Conservation (phyloP, 2,113 vertebrate genomes). For the Xiphophorus hellerii region DNA sequence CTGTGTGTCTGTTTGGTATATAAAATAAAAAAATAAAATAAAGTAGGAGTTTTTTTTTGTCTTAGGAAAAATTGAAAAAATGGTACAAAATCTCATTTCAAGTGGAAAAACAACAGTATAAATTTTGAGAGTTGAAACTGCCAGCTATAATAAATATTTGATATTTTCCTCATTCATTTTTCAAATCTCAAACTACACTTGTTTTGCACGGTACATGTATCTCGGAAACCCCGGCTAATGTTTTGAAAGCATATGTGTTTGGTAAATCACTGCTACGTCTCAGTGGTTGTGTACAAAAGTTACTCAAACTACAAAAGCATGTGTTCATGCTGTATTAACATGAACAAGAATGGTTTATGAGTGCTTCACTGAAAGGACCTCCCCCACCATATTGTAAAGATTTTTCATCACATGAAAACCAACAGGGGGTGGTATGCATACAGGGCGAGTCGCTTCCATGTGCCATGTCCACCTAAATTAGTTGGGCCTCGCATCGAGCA, state of each 20-base stretch:
- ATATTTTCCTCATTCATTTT: neutral
- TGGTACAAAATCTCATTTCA: too few relatives aligned
- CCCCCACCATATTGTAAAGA: constrained; percentile 66
- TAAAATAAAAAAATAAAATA: too few relatives aligned
- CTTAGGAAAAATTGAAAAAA: too few relatives aligned
- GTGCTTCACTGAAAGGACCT: constrained; percentile 47
- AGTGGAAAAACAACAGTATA: neutral
- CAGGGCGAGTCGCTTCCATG: constrained; percentile 80
- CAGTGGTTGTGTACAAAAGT: constrained; percentile 26
- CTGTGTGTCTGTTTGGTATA: too few relatives aligned
- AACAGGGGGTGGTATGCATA: constrained; percentile 82
- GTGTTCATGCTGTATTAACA: constrained; percentile 15
- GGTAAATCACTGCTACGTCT: constrained; percentile 8
- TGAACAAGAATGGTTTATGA: constrained; percentile 34
- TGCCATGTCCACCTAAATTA: constrained; percentile 85
- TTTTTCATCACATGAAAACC: constrained; percentile 80
- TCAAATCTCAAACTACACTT: neutral
- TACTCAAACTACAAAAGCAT: constrained; percentile 15
- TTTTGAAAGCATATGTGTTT: constrained; percentile 7
- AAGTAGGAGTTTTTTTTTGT: neutral
- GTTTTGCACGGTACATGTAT: constrained; percentile 16
- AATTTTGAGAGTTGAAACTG: neutral
- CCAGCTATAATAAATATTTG: neutral
- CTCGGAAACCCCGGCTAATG: constrained; percentile 4
- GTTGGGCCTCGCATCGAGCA: constrained; percentile 81